Conservation (phyloP, 2,888 invertebrate species). For the Archaeoteleia sp. region DNA sequence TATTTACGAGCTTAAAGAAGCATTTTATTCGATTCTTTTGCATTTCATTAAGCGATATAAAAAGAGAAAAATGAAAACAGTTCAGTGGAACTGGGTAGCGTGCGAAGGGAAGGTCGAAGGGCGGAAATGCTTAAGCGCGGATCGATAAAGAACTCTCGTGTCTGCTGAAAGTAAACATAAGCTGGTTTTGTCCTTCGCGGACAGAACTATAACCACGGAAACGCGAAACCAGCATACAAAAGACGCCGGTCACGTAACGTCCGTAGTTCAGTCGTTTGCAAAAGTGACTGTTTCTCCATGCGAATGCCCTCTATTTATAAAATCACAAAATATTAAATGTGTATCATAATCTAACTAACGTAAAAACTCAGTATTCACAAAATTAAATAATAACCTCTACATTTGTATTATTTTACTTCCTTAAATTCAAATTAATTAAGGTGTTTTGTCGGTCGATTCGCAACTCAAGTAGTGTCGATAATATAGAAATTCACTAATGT, state of each 20-base stretch:
- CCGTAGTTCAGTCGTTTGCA: slow-evolving; percentile 36
- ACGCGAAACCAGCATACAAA: slow-evolving; percentile 31
- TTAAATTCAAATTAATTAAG: too few relatives aligned
- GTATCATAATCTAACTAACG: too few relatives aligned
- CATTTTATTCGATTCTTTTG: slow-evolving; percentile 13
- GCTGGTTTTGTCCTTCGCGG: slow-evolving; percentile 33
- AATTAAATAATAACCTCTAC: too few relatives aligned
- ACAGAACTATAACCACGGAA: slow-evolving; percentile 32
- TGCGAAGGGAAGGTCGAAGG: slow-evolving; percentile 35
- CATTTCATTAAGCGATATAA: slow-evolving; percentile 36
- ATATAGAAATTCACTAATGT: too few relatives aligned
- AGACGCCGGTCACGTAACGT: slow-evolving; percentile 49
- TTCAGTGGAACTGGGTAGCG: slow-evolving; percentile 19
- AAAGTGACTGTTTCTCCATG: slow-evolving; percentile 24
- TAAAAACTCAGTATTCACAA: too few relatives aligned
- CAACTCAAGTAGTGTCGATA: too few relatives aligned
- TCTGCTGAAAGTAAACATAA: slow-evolving; percentile 45
- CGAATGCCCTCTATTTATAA: slow-evolving; percentile 11
- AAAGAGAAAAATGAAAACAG: slow-evolving; percentile 7
- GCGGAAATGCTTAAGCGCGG: slow-evolving; percentile 34
- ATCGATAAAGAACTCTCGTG: slow-evolving; percentile 48
- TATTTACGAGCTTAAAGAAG: slow-evolving; percentile 1
- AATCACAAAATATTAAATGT: slow-evolving; percentile 41
- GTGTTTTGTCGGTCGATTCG: too few relatives aligned
- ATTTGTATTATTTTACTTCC: too few relatives aligned